Conservation (phyloP, 2,888 invertebrate species). For the Heliconius aoede region DNA sequence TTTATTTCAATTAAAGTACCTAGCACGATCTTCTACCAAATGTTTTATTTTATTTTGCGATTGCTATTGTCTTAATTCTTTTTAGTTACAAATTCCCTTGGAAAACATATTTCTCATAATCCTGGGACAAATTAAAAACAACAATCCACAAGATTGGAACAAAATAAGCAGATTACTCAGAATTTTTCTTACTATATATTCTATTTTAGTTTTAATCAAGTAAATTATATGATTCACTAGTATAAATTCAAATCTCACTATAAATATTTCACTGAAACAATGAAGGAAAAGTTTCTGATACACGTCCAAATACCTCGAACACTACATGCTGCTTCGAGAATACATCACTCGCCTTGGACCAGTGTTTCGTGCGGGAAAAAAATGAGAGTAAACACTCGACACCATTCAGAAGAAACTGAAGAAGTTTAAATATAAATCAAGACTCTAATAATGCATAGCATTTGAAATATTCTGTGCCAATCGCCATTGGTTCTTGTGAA, state of each 20-base stretch:
- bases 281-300: constrained; percentile 31
- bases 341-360: background rate
- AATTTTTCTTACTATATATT: background rate
- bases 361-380: constrained; percentile 26
- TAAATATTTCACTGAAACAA: constrained; percentile 25
- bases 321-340: constrained; percentile 12
- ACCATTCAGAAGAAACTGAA: constrained; percentile 27
- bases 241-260: constrained; percentile 4
- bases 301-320: constrained; percentile 24
- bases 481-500: constrained; percentile 2
- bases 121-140: background rate
- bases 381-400: constrained; percentile 39
- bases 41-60: background rate
- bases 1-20: background rate
- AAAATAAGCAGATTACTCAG: background rate
- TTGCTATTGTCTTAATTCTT: background rate
- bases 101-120: too few species aligned
- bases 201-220: constrained; percentile 8
- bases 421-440: constrained; percentile 26
- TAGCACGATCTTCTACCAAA: too few species aligned
- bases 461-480: constrained; percentile 21
- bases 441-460: constrained; percentile 11
- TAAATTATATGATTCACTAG: constrained; percentile 16
- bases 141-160: background rate
- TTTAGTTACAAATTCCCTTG: background rate